Base-by-base conservation (phyloP, 2,797 vertebrate genomes). In the Clarias pachynema region DNA sequence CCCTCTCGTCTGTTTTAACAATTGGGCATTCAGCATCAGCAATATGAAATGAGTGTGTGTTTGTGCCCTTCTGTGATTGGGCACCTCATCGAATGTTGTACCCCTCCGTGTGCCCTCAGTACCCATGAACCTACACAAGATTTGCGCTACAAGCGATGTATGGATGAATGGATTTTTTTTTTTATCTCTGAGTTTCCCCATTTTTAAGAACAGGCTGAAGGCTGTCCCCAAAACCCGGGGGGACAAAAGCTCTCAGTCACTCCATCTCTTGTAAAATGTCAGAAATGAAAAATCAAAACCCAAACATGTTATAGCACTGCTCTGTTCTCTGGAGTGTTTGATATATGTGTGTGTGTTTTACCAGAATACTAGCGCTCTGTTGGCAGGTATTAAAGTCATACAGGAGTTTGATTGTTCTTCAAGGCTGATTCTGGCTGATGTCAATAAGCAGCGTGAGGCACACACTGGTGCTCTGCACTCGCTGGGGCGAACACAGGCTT, bases 321-420 rank as follows among this genome's bases (percentile, higher is more conserved):
- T 26, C 40, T 49, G 5, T 53, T 16, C 5, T 16, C 5, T 16
- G 44, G 10, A 15, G 49, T 18, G 18, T 31, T 62, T n/a, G 56
- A 16, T 37, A 49, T 20, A 40, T 57, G 65, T 77, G 65, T 59
- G 7, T 53, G n/a, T n/a, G n/a, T 53, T 53, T 20, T 20, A 59
- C 57, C 65, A 26, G 62, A 20, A 29, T 22, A 24, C 56, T 81
- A 56, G 4, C 62, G 81, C 60, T 60, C 56, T 70, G 24, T n/a
- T 49, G 60, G 16, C 70, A 75, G 26, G 73, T 57, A 77, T 34
- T 91, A 56, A 88, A 87, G 84, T 87, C 65, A 2, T 18, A 37
- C 34, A 86, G 66, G 87, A 81, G 44, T 79, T 59, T 37, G 73
- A 79, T 18, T 69, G 82, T 82, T 82, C 87, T 81, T 88, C 83